Conservation (phyloP, 2,888 invertebrate genomes). For the Microplitis deprimator region DNA sequence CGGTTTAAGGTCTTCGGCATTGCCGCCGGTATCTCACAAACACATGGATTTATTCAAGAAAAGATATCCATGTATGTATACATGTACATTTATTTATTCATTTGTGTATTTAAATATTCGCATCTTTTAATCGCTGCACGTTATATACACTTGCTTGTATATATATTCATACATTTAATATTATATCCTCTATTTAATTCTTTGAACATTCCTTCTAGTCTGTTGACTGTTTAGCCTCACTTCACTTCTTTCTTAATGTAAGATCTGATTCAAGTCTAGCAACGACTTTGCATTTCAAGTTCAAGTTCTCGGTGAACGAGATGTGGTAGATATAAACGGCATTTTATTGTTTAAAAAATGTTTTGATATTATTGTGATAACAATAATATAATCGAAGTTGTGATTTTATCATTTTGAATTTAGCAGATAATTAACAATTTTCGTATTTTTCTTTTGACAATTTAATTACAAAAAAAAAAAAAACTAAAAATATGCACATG, state of each 20-base stretch:
- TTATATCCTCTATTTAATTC: constrained; percentile 5
- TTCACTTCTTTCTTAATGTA: neutral
- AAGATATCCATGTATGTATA: constrained; percentile 25
- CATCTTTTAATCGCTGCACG: constrained; percentile 35
- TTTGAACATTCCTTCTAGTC: constrained; percentile 1
- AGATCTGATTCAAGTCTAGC: neutral
- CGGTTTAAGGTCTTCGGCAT: constrained; percentile 63
- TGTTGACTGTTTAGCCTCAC: neutral
- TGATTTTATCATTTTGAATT: too few species aligned
- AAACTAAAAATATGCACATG: too few species aligned
- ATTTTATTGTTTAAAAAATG: neutral
- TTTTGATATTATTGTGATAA: too few species aligned
- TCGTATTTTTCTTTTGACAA: too few species aligned
- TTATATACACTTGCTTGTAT: neutral
- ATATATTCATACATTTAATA: neutral
- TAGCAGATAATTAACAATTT: too few species aligned
- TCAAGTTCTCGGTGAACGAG: constrained; percentile 26
- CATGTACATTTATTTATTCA: constrained; percentile 41
- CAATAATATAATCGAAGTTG: too few species aligned
- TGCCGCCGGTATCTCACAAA: constrained; percentile 47
- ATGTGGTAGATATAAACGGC: neutral
- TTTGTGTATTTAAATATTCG: constrained; percentile 47
- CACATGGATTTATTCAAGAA: constrained; percentile 22
- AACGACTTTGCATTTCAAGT: constrained; percentile 22
- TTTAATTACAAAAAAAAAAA: too few species aligned